Evolutionary conservation across 2,113 vertebrate genomes (phyloP).

Genomic region (Siniperca chuatsi): DNA sequence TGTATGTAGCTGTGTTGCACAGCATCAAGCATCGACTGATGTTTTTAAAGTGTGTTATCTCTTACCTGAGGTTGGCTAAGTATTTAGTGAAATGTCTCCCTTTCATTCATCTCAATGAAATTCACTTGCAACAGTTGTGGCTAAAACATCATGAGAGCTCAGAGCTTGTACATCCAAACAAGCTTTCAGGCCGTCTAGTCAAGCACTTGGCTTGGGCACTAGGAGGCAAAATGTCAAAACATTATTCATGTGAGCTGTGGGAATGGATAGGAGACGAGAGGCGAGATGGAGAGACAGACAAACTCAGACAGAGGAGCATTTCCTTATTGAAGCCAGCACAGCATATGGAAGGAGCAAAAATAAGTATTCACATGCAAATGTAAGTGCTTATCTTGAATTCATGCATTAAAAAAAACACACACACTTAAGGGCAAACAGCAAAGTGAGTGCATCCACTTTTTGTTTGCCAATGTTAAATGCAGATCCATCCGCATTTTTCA

Average conservation of each 20-base stretch:
- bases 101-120: conserved; percentile 26
- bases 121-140: conserved; percentile 8
- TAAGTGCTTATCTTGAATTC: conserved; percentile 61
- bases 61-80: not conserved
- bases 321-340: conserved; percentile 13
- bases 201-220: conserved; percentile 51
- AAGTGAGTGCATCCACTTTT: conserved; percentile 43
- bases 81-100: conserved; percentile 2
- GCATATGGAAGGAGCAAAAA: conserved; percentile 39
- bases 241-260: conserved; percentile 38
- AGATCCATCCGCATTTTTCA: conserved; percentile 20
- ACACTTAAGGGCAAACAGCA: conserved; percentile 46
- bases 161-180: conserved; percentile 33
- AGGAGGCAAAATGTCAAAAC: conserved; percentile 62
- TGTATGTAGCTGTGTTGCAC: not conserved
- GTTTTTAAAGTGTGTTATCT: conserved; percentile 14
- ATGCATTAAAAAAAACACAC: conserved; percentile 51
- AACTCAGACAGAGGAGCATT: conserved; percentile 23
- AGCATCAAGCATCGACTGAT: conserved; percentile 11
- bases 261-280: conserved; percentile 14
- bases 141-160: conserved; percentile 1
- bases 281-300: conserved; percentile 16
- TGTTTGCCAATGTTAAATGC: conserved; percentile 41
- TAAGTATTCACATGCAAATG: conserved; percentile 74
- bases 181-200: conserved; percentile 40